Evolutionary conservation across 2,797 vertebrate genomes (phyloP).

Genomic region (Champsocephalus esox): DNA sequence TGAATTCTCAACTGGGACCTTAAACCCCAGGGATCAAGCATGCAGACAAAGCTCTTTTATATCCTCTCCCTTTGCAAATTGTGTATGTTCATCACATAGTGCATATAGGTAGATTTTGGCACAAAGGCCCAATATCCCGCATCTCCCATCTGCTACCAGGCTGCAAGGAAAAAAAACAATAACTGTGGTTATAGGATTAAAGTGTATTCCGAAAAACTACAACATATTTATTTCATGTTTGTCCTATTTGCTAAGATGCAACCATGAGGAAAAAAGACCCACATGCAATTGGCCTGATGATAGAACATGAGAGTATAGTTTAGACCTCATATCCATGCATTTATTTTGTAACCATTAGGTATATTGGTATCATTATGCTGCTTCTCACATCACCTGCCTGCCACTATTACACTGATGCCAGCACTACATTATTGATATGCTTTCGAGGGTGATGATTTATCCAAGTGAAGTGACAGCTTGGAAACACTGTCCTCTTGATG

Average conservation of each 20-base stretch:
- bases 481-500: conserved; percentile 24
- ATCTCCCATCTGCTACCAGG: conserved; percentile 21
- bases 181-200: conserved; percentile 21
- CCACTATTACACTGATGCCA: conserved; percentile 35
- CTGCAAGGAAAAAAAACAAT: conserved; percentile 3
- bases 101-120: conserved; percentile 47
- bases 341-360: conserved; percentile 21
- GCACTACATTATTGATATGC: conserved; percentile 50
- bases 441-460: conserved; percentile 58
- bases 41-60: conserved; percentile 54
- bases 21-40: conserved; percentile 57
- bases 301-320: too few species aligned
- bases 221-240: conserved; percentile 1
- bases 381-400: conserved; percentile 22
- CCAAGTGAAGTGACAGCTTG: conserved; percentile 31
- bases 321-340: neutral
- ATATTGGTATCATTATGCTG: conserved; percentile 8
- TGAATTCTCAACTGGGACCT: conserved; percentile 65
- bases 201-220: conserved; percentile 4
- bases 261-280: neutral
- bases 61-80: conserved; percentile 52
- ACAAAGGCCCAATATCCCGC: conserved; percentile 28
- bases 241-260: neutral
- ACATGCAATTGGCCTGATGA: neutral
- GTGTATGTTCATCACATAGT: conserved; percentile 58